Base-by-base conservation (phyloP, 2,797 vertebrate species). In the Pelochelys cantorii region DNA sequence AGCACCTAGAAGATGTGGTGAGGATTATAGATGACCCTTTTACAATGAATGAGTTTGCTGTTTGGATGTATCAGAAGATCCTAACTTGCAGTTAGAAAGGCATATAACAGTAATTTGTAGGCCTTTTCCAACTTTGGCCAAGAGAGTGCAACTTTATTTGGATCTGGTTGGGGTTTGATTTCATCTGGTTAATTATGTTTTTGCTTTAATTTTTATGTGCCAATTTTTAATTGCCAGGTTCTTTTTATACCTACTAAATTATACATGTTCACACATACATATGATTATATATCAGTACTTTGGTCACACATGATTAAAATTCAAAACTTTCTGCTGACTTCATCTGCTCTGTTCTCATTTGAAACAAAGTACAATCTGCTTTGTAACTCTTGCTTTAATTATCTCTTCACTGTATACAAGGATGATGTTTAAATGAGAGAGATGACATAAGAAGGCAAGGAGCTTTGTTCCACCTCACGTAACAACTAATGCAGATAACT, bases 391-490 rank as follows among this genome's bases (percentile, higher is more conserved):
- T 79, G 85, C 79, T 85, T 96, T 89, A 92, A 95, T 91, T 94
- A 90, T 96, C 93, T 96, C 94, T 89, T 22, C 75, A 48, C 87
- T 94, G 86, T 93, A 62, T 79, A 95, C 93, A 96, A 96, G 94
- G 95, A 88, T 95, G 93, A 94, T 95, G 94, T 95, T 97, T 97
- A 94, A 97, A 93, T 85, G 95, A 95, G 81, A 56, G 20, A 84
- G 92, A 90, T 90, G 97, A 90, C 60, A 85, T 86, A 22, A 88
- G 84, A 96, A 96, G 83, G 86, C 88, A 71, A 88, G 82, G 96
- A 95, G 97, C 98, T 98, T 98, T 98, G 97, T 98, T 98, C 97
- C 96, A 89, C 93, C 97, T 96, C 95, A 87, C 95, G 98, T 97
- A 98, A 97, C 94, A 97, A 98, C 97, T 97, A 94, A 98, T 96